phyloP scores from a whole-genome alignment of 2,113 vertebrate species.

The Lagenorhynchus albirostris region DNA sequence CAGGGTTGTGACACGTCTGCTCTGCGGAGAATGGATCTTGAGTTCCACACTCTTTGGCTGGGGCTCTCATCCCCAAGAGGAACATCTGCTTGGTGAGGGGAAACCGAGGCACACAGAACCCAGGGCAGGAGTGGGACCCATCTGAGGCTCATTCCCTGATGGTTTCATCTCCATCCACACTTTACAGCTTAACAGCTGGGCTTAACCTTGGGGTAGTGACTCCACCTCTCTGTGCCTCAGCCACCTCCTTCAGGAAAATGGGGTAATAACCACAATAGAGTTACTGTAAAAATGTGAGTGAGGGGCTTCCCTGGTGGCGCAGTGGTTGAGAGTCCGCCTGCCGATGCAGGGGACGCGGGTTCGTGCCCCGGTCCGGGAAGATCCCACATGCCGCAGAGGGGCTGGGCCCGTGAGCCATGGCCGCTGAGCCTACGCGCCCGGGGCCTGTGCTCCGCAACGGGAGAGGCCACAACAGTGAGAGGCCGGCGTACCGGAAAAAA shows the following conservation, averaged over 20 bases:
- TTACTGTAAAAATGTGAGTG: neutral
- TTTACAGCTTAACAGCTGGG: neutral
- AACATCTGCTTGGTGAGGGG: neutral
- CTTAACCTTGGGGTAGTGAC: neutral
- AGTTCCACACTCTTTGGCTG: too few relatives aligned
- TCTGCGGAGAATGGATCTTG: neutral
- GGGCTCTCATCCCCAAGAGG: neutral
- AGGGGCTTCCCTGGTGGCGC: too few relatives aligned
- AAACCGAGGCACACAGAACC: neutral
- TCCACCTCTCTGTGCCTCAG: neutral
- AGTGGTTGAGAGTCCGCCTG: too few relatives aligned
- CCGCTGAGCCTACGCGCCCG: too few relatives aligned
- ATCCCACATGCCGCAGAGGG: too few relatives aligned
- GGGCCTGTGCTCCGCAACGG: too few relatives aligned
- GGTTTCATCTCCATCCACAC: neutral
- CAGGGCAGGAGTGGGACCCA: neutral
- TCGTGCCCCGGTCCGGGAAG: too few relatives aligned
- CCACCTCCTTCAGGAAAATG: neutral
- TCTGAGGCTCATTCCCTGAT: neutral
- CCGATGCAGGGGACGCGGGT: too few relatives aligned
- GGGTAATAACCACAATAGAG: neutral
- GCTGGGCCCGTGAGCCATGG: too few relatives aligned
- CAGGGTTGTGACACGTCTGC: neutral
- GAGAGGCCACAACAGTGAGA: too few relatives aligned
- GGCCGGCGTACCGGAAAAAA: too few relatives aligned